Evolutionary conservation across 1,140 invertebrate species (phyloP).

Genomic region (Brachionus koreanus): DNA sequence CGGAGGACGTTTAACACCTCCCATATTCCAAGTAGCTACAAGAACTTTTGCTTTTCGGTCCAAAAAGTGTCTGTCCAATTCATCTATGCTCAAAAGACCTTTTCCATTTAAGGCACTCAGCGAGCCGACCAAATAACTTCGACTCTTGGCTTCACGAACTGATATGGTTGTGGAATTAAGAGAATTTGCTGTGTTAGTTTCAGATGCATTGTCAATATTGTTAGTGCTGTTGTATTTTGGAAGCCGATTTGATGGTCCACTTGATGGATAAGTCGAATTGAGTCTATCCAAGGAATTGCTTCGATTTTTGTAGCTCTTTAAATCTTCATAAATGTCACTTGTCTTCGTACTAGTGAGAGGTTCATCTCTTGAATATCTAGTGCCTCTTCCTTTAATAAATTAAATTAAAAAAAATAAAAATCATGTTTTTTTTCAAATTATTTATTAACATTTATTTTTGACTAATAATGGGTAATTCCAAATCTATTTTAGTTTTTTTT

Average conservation of each 20-base stretch:
- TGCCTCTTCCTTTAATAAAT: neutral
- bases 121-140: slow-evolving; percentile 50
- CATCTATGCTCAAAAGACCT: slow-evolving; percentile 69
- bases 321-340: neutral
- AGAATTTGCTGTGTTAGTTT: slow-evolving; percentile 2
- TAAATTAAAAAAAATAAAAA: neutral
- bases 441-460: too few relatives aligned
- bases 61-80: slow-evolving; percentile 78
- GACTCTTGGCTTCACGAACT: slow-evolving; percentile 45
- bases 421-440: too few relatives aligned
- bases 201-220: slow-evolving; percentile 12
- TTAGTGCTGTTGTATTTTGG: slow-evolving; percentile 25
- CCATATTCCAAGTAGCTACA: slow-evolving; percentile 93
- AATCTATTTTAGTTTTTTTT: too few relatives aligned
- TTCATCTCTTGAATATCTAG: neutral
- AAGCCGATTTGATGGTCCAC: neutral
- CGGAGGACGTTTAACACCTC: slow-evolving; percentile 64
- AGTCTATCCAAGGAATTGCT: slow-evolving; percentile 37
- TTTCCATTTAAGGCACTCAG: slow-evolving; percentile 42
- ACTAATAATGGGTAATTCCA: too few relatives aligned
- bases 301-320: neutral
- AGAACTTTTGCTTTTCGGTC: slow-evolving; percentile 77
- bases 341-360: neutral
- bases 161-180: neutral
- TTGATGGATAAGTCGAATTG: neutral